Evolutionary conservation across 2,888 invertebrate genomes (phyloP), one percentile per base, ranked within the genome.

Genomic region (Spilosoma lubricipeda): DNA sequence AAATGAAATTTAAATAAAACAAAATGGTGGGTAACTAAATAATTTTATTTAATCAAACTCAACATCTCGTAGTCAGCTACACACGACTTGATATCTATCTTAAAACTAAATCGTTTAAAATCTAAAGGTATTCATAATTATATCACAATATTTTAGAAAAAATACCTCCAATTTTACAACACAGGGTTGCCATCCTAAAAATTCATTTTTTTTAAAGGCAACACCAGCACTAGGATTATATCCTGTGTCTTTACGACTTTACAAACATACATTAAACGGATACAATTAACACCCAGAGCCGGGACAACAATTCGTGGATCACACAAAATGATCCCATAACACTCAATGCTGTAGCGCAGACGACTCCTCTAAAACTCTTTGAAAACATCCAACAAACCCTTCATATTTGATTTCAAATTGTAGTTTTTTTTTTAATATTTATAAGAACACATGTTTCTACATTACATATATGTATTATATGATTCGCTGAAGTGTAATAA

Each of bases 31-130:
- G 92, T 94, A 94, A 93, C 93, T 94, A 93, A 87, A 85, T 91
- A 91, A 92, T 93, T 75, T 93, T 93, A 93, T 90, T 93, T 93
- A 93, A 90, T 93, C 88, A 92, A 93, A 93, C 81, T 93, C 93
- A 94, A 94, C 94, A 94, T 94, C 91, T 90, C 92, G 88, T 91
- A 86, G 80, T 87, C 88, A 86, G 80, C 86, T 84, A 82, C 85
- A 87, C 75, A 80, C 82, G 85, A 85, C 80, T 87, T 75, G 75
- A 72, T 71, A 71, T 45, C 72, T 82, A 82, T 30, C 59, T 72
- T 77, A 73, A n/a, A 80, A 75, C 70, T 81, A 73, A 65, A 72
- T 77, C 73, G 67, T 79, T 79, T 69, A 65, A 42, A 30, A 39
- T 15, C 27, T 69, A 69, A 33, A 63, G 33, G 7, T 23, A 45